Conservation (phyloP, 2,113 vertebrate species). For the Penelope pileata region DNA sequence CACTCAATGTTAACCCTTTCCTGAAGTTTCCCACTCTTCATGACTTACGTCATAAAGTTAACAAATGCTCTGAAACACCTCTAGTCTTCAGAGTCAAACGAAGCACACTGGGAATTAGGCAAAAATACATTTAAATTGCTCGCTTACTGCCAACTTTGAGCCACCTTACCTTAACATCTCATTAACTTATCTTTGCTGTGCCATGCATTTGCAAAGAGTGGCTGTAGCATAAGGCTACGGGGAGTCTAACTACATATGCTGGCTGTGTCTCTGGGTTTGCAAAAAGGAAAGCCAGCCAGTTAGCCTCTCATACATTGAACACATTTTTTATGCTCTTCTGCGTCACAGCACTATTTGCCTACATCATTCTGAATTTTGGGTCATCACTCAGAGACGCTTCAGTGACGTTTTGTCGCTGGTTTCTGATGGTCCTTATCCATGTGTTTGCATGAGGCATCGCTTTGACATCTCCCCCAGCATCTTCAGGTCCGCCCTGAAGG, state of each 20-base stretch:
- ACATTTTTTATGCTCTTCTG: not conserved
- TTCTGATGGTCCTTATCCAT: not conserved
- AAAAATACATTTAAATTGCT: not conserved
- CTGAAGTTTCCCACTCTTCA: not conserved
- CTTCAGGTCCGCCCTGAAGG: not conserved
- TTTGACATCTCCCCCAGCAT: not conserved
- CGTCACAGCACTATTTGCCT: not conserved
- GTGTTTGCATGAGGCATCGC: not conserved
- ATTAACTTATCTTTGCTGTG: not conserved
- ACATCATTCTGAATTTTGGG: not conserved
- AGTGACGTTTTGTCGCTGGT: not conserved
- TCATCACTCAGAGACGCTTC: not conserved
- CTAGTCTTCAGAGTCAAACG: not conserved
- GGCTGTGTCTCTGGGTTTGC: not conserved
- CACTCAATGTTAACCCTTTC: not conserved
- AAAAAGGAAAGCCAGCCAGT: not conserved
- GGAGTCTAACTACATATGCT: not conserved
- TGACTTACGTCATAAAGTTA: not conserved
- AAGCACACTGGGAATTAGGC: not conserved
- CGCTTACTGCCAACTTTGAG: not conserved
- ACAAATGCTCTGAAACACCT: not conserved
- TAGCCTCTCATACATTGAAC: not conserved
- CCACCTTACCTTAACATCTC: not conserved
- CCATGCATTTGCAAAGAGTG: constrained; percentile 7
- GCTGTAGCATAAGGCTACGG: not conserved